Percentiles rank a stretch among this genome's conserved stretches.
Conservation (phyloP, 2,113 vertebrate species). For the Monopterus albus region DNA sequence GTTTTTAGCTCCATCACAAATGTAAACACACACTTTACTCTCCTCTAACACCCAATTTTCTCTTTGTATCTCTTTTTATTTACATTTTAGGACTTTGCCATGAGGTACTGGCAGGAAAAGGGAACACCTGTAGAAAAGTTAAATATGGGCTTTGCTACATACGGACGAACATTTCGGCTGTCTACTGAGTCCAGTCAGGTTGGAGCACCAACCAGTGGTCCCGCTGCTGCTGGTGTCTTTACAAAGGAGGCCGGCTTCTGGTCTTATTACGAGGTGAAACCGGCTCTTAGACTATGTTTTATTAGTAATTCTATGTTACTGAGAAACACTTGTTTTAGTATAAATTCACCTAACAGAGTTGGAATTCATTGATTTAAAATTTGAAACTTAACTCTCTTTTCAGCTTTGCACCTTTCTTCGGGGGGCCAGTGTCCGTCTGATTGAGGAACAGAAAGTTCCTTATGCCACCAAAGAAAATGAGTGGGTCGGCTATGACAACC, state of each 20-base stretch:
- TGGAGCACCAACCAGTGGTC: conserved; percentile 70
- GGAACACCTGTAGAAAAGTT: conserved; percentile 83
- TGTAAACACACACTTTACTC: neutral
- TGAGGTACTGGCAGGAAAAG: conserved; percentile 82
- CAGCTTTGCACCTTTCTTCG: conserved; percentile 83
- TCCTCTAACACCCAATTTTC: neutral
- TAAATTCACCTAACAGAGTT: too few species aligned
- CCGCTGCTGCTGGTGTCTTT: conserved; percentile 78
- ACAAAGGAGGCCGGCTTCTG: conserved; percentile 81
- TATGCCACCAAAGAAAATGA: conserved; percentile 78
- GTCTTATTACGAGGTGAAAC: conserved; percentile 86
- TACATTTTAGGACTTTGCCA: conserved; percentile 76
- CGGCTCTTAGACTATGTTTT: neutral
- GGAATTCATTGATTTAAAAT: neutral
- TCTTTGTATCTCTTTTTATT: neutral
- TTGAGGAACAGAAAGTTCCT: conserved; percentile 81
- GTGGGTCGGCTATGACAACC: conserved; percentile 86
- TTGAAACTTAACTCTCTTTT: neutral
- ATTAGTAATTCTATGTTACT: too few species aligned
- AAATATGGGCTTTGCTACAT: conserved; percentile 85
- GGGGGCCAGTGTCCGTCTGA: conserved; percentile 73
- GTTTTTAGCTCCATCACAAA: neutral
- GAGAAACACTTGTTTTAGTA: too few species aligned
- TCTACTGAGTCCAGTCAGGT: conserved; percentile 49
- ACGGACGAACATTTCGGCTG: conserved; percentile 82